Conservation (phyloP, 2,888 invertebrate genomes). For the Biston betularia region DNA sequence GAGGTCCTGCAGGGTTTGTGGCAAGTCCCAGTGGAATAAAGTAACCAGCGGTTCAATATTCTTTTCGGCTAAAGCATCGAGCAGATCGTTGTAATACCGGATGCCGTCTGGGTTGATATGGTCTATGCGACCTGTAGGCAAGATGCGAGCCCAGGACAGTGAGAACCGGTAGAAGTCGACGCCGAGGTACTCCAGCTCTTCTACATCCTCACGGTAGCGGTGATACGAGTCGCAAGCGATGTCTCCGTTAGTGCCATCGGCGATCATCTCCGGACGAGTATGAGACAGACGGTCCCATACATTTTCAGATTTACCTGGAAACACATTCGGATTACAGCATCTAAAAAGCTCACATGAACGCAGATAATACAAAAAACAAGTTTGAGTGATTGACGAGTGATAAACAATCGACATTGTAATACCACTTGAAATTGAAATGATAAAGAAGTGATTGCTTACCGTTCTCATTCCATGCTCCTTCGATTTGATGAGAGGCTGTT, state of each 20-base stretch:
- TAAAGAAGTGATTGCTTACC: conserved; percentile 70
- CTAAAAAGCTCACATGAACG: conserved; percentile 29
- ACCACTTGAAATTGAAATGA: conserved; percentile 27
- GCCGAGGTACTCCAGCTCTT: conserved; percentile 79
- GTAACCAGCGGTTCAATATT: conserved; percentile 89
- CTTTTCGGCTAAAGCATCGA: conserved; percentile 87
- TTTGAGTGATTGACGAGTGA: conserved; percentile 34
- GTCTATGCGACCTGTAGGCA: conserved; percentile 87
- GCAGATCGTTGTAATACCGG: conserved; percentile 88
- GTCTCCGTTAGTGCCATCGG: conserved; percentile 88
- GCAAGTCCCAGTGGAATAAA: conserved; percentile 89
- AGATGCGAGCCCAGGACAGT: conserved; percentile 88
- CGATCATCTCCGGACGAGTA: conserved; percentile 86
- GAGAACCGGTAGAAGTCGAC: conserved; percentile 87
- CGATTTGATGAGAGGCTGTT: conserved; percentile 87
- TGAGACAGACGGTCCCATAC: conserved; percentile 87
- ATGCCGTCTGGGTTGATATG: conserved; percentile 87
- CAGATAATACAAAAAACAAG: conserved; percentile 26
- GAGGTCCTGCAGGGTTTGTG: conserved; percentile 85
- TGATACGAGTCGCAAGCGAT: conserved; percentile 90
- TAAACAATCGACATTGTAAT: conserved; percentile 33
- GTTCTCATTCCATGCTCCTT: conserved; percentile 87
- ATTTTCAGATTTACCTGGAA: conserved; percentile 87
- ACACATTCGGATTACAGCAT: conserved; percentile 6
- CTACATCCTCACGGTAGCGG: conserved; percentile 87